Evolutionary conservation across 2,888 invertebrate species (phyloP).

Genomic region (Protodeltote pygarga): DNA sequence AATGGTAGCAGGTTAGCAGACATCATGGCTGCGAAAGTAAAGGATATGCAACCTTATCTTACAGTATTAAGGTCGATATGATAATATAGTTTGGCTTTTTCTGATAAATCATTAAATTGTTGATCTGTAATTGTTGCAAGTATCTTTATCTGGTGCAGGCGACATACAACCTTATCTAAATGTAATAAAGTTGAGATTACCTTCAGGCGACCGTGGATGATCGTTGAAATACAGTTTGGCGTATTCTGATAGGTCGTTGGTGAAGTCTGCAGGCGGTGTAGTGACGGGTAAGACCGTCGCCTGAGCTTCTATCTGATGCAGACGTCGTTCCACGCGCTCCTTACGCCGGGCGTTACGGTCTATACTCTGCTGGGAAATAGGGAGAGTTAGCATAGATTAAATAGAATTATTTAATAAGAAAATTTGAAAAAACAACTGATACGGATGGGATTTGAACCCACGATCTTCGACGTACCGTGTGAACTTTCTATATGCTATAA

Average conservation of each 20-base stretch:
- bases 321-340: slow-evolving; percentile 94
- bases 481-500: too few relatives aligned
- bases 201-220: slow-evolving; percentile 94
- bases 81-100: too few relatives aligned
- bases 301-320: slow-evolving; percentile 91
- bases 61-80: too few relatives aligned
- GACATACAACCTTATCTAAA: background rate
- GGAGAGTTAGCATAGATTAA: background rate
- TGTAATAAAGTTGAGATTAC: slow-evolving; percentile 62
- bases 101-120: too few relatives aligned
- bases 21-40: too few relatives aligned
- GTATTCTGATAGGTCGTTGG: slow-evolving; percentile 95
- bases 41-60: too few relatives aligned
- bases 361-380: slow-evolving; percentile 57
- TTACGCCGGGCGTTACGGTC: slow-evolving; percentile 94
- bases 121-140: background rate
- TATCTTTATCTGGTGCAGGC: background rate
- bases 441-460: too few relatives aligned
- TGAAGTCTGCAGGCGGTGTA: slow-evolving; percentile 87
- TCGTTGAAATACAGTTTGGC: slow-evolving; percentile 97
- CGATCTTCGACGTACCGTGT: too few relatives aligned
- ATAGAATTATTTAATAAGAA: too few relatives aligned
- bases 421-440: too few relatives aligned
- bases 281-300: slow-evolving; percentile 66
- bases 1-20: too few relatives aligned